Conservation (phyloP, 2,888 invertebrate genomes). For the Microplitis manilae region DNA sequence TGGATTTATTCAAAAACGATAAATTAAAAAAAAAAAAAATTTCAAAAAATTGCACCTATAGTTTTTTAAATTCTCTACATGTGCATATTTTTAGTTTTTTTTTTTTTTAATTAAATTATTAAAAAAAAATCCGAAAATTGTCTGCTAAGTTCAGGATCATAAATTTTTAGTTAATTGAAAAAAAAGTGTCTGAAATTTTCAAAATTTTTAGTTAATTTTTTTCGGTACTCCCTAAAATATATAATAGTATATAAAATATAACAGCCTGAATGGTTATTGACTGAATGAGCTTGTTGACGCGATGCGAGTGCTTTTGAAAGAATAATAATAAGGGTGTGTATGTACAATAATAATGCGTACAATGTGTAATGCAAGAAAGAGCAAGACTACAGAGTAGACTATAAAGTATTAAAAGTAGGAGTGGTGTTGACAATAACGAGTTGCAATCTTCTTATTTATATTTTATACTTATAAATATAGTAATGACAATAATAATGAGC, state of each 20-base stretch:
- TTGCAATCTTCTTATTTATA: conserved; percentile 44
- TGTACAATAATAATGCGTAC: neutral
- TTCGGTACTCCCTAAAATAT: neutral
- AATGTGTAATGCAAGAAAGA: neutral
- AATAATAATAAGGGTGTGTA: neutral
- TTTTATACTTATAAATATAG: neutral
- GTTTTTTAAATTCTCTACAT: no score
- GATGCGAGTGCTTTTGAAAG: neutral
- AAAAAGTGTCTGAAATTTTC: no score
- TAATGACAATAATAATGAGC: neutral
- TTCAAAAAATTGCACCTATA: no score
- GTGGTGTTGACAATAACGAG: conserved; percentile 22
- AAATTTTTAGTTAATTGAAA: no score
- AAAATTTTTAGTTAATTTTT: no score
- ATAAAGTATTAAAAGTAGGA: conserved; percentile 10
- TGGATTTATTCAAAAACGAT: no score
- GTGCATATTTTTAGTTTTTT: no score
- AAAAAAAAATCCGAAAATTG: no score
- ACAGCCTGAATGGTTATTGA: neutral
- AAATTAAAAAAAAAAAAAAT: no score
- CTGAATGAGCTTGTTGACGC: neutral
- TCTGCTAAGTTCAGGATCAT: no score
- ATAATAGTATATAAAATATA: neutral
- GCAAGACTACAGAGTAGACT: neutral
- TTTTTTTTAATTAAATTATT: no score